Evolutionary conservation across 2,797 vertebrate species (phyloP).

Genomic region (Diceros bicornis): DNA sequence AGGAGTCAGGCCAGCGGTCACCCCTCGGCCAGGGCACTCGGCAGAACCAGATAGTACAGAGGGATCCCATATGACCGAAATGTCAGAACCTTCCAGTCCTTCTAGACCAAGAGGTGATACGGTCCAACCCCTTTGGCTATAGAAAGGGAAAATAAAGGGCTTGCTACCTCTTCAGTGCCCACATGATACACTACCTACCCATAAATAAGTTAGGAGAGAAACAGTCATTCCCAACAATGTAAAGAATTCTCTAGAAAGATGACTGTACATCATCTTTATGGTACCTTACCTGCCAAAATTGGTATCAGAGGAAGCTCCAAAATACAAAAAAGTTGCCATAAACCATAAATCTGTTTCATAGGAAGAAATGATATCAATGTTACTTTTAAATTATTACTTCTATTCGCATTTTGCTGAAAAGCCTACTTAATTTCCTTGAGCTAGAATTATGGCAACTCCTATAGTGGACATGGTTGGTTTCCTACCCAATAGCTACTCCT

Average conservation of each 20-base stretch:
- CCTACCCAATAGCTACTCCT: neutral
- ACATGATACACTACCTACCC: neutral
- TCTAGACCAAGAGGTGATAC: neutral
- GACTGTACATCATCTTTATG: neutral
- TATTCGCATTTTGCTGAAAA: neutral
- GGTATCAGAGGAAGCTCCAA: constrained; percentile 95
- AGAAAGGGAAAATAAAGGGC: neutral
- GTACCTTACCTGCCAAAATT: constrained; percentile 94
- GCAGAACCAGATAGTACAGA: neutral
- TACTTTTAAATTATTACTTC: neutral
- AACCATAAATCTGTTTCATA: constrained; percentile 90
- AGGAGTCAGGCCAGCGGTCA: rapidly evolving
- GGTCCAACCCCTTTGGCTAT: neutral
- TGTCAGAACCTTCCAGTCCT: neutral
- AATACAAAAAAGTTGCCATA: constrained; percentile 94
- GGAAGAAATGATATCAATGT: constrained; percentile 12
- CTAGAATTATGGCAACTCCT: too few relatives aligned
- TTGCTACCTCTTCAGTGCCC: neutral
- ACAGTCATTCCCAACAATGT: neutral
- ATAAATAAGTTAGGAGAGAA: neutral
- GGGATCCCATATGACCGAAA: neutral
- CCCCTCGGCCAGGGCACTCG: rapidly evolving
- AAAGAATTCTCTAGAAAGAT: constrained; percentile 6
- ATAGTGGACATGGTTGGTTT: neutral
- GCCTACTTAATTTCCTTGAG: neutral